Percentiles rank a stretch among this genome's conserved stretches.
These are phyloP conservation scores for Drosophila kanekoi DNA, from an alignment of 2,888 invertebrate genomes.

Conservation along the genomic window DNA sequence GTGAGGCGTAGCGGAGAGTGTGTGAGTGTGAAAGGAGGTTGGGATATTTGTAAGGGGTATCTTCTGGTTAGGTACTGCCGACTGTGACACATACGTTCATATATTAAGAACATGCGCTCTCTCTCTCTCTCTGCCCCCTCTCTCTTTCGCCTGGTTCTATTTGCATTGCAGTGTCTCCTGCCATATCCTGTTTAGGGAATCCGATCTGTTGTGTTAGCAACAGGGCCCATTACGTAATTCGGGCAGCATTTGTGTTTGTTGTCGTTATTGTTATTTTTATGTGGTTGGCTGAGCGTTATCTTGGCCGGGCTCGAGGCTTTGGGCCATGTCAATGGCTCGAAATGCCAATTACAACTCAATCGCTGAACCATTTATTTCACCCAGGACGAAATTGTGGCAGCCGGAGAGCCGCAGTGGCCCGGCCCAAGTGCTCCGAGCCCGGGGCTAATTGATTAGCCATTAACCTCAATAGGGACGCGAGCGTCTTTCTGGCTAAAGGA, in stretches of 20 bases:
- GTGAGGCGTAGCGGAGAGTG: no score
- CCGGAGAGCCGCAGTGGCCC: constrained; percentile 21
- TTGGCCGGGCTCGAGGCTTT: constrained; percentile 7
- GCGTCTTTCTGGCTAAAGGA: constrained; percentile 28
- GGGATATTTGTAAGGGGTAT: no score
- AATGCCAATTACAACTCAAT: constrained; percentile 75
- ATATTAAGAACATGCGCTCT: no score
- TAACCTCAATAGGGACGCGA: constrained; percentile 68
- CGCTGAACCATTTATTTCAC: constrained; percentile 53
- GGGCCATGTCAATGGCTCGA: constrained; percentile 28
- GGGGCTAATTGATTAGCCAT: constrained; percentile 76
- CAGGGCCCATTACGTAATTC: constrained; percentile 42
- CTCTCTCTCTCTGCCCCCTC: neutral
- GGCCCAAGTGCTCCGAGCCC: constrained; percentile 37
- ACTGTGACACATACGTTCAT: no score
- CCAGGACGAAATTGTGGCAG: constrained; percentile 6
- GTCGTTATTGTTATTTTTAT: constrained; percentile 16
- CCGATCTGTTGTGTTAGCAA: neutral
- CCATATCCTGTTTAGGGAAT: neutral
- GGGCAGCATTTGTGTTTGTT: constrained; percentile 24
- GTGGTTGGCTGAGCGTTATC: constrained; percentile 35
- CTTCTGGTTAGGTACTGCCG: no score
- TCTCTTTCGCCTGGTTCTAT: neutral
- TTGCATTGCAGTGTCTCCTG: neutral
- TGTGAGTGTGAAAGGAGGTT: no score